These are phyloP conservation scores for Eristalinus sepulchralis DNA, from an alignment of 2,888 invertebrate genomes.

Conservation along the genomic window DNA sequence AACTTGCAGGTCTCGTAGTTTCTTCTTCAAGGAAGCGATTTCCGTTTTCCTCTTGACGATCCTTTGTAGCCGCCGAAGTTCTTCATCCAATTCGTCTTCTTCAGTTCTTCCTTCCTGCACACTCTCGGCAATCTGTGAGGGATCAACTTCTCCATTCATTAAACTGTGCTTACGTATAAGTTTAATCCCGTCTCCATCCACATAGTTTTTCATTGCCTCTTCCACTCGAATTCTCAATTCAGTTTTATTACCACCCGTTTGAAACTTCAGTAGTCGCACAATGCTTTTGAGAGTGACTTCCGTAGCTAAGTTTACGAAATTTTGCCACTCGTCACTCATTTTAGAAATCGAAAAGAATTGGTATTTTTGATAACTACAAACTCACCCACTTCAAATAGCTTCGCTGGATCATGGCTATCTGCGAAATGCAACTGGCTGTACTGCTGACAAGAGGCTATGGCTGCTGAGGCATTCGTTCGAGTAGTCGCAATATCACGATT, in stretches of 20 bases:
- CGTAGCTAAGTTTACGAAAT: slow-evolving; percentile 4
- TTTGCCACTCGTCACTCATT: slow-evolving; percentile 12
- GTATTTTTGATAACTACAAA: too few relatives aligned
- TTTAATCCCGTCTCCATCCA: not conserved
- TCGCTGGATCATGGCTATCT: not conserved
- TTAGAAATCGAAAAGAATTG: not conserved
- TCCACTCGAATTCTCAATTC: slow-evolving; percentile 6
- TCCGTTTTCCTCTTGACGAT: not conserved
- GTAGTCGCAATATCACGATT: not conserved
- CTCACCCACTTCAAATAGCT: not conserved
- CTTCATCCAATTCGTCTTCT: not conserved
- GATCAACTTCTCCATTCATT: not conserved
- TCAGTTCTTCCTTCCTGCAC: not conserved
- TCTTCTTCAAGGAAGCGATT: not conserved
- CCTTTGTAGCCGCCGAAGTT: not conserved
- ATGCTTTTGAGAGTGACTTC: not conserved
- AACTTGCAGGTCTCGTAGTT: not conserved
- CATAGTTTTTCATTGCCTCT: not conserved
- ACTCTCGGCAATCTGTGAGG: not conserved
- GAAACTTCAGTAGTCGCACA: not conserved
- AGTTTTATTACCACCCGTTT: not conserved
- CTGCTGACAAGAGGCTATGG: not conserved
- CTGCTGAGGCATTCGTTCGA: not conserved
- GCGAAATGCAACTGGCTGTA: not conserved
- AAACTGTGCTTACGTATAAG: not conserved